Base-by-base conservation (phyloP, 2,797 vertebrate genomes). In the Cynodonichthys magdalenae region DNA sequence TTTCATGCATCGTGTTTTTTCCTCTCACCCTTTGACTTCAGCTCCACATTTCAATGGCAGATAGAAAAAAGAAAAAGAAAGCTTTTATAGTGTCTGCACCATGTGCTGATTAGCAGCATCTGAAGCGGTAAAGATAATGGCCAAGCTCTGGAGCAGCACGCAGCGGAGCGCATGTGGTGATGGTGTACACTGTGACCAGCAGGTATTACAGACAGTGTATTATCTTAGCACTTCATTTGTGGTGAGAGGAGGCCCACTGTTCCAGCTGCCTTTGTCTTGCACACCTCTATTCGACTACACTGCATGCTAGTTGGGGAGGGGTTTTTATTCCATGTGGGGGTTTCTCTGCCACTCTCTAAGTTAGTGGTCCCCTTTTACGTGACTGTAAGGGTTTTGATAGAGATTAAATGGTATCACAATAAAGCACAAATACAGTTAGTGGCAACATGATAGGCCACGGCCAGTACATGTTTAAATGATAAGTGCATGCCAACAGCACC, bases 101-200 rank as follows among this genome's bases (percentile, higher is more conserved):
- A 80, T 90, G 86, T 87, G 81, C 81, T 89, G 84, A 90, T 90
- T 89, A 89, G 75, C 75, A 84, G 85, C 75, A 79, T 71, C 72
- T 79, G 79, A 75, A 78, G 72, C 53, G 67, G 64, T 66, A 59
- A 75, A 81, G 83, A 87, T 90, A 90, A 87, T 87, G 82, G 77
- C 50, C 49, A 42, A 12, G 70, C 54, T 9, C 42, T 36, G 69
- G 75, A 69, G 59, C 47, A 66, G 65, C 74, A 53, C 58, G 61
- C 54, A 74, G 59, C 47, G 24, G 81, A 78, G 67, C 71, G 63
- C 71, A 54, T 15, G 49, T 72, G 80, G 76, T 74, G 69, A 83
- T 50, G 31, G 59, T 71, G 55, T 66, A 58, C 58, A 68, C 55
- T 66, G 69, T 64, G 67, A 82, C 66, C 55, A 59, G n/a, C 53